Base-by-base conservation (phyloP, 2,888 invertebrate species). In the Didymodactylos carnosus region DNA sequence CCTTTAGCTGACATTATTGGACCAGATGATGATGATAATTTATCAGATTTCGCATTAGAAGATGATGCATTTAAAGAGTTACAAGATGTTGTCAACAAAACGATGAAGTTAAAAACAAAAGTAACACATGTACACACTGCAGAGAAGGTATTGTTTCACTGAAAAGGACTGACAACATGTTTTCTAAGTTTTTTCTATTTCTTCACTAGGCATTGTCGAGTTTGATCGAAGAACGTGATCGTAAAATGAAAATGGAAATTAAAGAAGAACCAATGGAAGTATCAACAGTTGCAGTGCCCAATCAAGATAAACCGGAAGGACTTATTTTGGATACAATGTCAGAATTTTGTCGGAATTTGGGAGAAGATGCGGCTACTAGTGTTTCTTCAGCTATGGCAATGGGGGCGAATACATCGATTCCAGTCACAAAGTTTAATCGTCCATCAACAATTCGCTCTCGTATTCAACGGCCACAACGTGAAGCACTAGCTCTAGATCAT, bases 271-370 rank as follows among this genome's bases (percentile, higher is more conserved):
- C 71, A 1, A 74, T 70, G 62, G 72, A 39, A 40, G 39, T 40
- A n/a, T 23, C 35, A 39, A 39, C 35, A 39, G 27, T 41, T 39
- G n/a, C n/a, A n/a, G n/a, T n/a, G n/a, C n/a, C n/a, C n/a, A n/a
- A n/a, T n/a, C 2, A 29, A 11, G 35, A 11, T 35, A 19, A 19
- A 4, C 62, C 62, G 19, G 73, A 73, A 35, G 40, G 7, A n/a
- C 49, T 74, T 13, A 88, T 90, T 75, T 85, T 95, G 73, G 93
- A 95, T 86, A 89, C 92, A 1, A 94, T 94, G 0, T 94, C 94
- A 0, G 95, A 95, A 86, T 95, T 95, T 86, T 95, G 95, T 81
- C 88, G 94, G 79, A 92, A 93, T 69, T 86, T 95, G 11, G 93
- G 94, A 1, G 94, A 94, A 82, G 93, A 94, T 79, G 94, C 94